These are phyloP conservation scores for Trachelus stipa DNA, from an alignment of 2,888 invertebrate genomes.

Conservation along the genomic window DNA sequence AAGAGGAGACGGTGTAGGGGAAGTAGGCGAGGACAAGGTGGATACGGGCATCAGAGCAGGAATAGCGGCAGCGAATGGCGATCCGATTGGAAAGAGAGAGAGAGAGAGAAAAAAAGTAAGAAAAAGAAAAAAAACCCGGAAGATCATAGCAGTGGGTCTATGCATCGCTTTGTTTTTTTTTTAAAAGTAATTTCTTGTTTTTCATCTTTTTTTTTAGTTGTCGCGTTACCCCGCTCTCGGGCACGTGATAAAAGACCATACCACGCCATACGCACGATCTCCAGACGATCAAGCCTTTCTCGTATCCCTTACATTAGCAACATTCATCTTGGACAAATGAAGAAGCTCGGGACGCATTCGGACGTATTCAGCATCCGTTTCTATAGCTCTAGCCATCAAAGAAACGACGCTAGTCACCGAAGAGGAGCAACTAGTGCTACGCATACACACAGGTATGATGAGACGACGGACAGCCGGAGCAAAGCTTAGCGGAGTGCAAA, in stretches of 20 bases:
- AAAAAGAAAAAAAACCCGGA: background rate
- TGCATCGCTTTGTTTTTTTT: background rate
- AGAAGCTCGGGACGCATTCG: constrained; percentile 6
- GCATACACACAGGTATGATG: constrained; percentile 41
- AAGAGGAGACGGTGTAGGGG: background rate
- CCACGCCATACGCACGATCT: constrained; percentile 12
- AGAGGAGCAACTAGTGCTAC: constrained; percentile 44
- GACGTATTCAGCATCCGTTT: constrained; percentile 1
- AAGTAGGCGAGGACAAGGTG: background rate
- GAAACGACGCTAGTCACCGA: constrained; percentile 8
- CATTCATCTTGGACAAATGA: constrained; percentile 23
- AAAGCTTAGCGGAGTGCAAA: constrained; percentile 78
- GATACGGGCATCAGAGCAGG: background rate
- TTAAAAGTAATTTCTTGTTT: constrained; percentile 12
- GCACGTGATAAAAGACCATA: constrained; percentile 56
- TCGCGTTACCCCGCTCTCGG: constrained; percentile 21
- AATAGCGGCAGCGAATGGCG: background rate
- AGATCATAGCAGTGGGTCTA: constrained; percentile 2
- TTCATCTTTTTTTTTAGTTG: constrained; percentile 11
- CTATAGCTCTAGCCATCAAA: constrained; percentile 4
- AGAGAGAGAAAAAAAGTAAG: constrained; percentile 1
- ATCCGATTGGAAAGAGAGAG: background rate
- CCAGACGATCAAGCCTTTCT: background rate
- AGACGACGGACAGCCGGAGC: constrained; percentile 55
- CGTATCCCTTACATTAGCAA: constrained; percentile 28